phyloP scores from a whole-genome alignment of 2,113 vertebrate genomes.

The human region DNA sequence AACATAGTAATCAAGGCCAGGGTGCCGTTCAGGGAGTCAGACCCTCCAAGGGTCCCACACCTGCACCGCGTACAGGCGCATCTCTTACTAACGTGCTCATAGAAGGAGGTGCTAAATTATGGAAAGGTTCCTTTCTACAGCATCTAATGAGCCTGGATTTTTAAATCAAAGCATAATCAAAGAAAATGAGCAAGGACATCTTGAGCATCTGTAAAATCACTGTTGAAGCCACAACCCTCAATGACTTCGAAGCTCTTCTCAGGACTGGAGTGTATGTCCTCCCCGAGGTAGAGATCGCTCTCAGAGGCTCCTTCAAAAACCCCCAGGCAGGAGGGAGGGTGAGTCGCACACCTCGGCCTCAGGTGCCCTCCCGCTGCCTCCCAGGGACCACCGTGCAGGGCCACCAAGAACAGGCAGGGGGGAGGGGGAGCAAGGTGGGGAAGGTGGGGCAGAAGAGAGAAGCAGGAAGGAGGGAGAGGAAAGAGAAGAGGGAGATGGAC shows the following conservation, averaged over 20 bases:
- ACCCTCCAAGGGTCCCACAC: slow-evolving; percentile 72
- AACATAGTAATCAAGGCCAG: slow-evolving; percentile 81
- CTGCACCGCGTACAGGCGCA: slow-evolving; percentile 71
- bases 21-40: slow-evolving; percentile 74
- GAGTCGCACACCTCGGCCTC: not conserved
- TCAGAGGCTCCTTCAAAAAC: not conserved
- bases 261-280: rapidly evolving
- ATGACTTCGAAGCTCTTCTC: not conserved
- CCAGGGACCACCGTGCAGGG: not conserved
- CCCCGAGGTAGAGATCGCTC: not conserved
- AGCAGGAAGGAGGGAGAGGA: not conserved
- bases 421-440: too few relatives aligned
- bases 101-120: slow-evolving; percentile 68
- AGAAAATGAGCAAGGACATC: slow-evolving; percentile 74
- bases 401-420: too few relatives aligned
- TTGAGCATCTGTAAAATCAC: slow-evolving; percentile 63
- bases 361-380: not conserved
- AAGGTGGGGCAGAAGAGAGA: not conserved
- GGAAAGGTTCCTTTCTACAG: slow-evolving; percentile 73
- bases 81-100: slow-evolving; percentile 71
- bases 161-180: slow-evolving; percentile 81
- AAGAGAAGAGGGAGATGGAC: not conserved
- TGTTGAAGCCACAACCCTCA: not conserved
- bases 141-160: slow-evolving; percentile 73
- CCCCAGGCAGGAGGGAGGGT: too few relatives aligned